Evolutionary conservation across 2,888 invertebrate genomes (phyloP).

Genomic region (Tenthredo amoena): DNA sequence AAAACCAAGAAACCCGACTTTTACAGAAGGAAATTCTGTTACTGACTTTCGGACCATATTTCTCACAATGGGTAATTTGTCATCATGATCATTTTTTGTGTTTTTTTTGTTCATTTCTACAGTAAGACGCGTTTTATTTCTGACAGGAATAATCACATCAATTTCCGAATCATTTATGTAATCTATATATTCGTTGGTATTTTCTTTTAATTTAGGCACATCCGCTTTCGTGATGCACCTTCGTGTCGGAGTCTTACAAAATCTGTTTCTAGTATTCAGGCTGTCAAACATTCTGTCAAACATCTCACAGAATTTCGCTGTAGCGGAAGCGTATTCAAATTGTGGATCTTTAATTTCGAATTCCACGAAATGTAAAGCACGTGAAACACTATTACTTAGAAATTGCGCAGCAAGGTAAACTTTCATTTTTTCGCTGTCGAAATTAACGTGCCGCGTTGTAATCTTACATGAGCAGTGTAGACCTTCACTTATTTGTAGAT

Average conservation of each 20-base stretch:
- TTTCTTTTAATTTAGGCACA: neutral
- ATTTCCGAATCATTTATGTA: conserved; percentile 50
- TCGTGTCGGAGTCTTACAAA: conserved; percentile 17
- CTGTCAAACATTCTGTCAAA: conserved; percentile 53
- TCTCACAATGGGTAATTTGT: neutral
- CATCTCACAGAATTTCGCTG: conserved; percentile 7
- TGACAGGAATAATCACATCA: conserved; percentile 26
- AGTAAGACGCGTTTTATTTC: neutral
- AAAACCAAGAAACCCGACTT: neutral
- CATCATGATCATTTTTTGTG: neutral
- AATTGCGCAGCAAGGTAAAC: conserved; percentile 49
- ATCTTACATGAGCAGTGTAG: conserved; percentile 42
- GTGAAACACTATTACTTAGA: conserved; percentile 50
- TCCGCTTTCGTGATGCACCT: neutral
- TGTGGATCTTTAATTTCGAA: conserved; percentile 16
- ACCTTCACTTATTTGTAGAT: conserved; percentile 36
- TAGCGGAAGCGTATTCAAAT: conserved; percentile 46
- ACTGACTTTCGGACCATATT: conserved; percentile 41
- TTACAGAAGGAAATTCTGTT: neutral
- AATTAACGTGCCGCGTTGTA: conserved; percentile 44
- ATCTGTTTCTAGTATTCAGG: conserved; percentile 50
- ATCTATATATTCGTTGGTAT: neutral
- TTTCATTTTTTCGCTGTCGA: conserved; percentile 53
- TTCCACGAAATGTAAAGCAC: conserved; percentile 38
- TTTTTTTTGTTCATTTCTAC: conserved; percentile 43